Evolutionary conservation across 2,113 vertebrate genomes (phyloP), one percentile per base, ranked within the genome.

Genomic region (Forbesichthys papilliferus): DNA sequence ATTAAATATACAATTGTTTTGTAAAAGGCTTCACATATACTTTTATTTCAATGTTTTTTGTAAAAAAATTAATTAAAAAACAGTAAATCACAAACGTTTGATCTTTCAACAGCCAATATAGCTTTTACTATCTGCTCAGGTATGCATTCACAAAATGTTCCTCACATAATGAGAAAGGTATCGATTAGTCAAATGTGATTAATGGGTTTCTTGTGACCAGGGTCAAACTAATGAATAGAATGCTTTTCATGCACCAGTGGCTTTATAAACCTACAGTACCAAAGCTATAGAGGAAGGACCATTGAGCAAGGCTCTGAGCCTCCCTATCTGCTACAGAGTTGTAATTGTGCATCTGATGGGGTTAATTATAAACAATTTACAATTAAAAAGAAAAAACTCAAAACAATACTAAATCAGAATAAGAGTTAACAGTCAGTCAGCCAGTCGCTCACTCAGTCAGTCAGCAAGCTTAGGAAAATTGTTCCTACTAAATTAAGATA

Each of bases 101-200:
- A 61, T 61, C 12, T 48, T 63, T 12, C 63, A 60, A 55, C 67
- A 64, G 18, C 74, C 65, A 74, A 57, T 73, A 73, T 68, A 14
- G 36, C n/a, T n/a, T 42, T 10, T 18, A 47, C 46, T 36, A 66
- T 71, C 67, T 63, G 75, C 61, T 76, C 59, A 69, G 57, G 55
- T 59, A 69, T 64, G 49, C 8, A 61, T 55, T 74, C 59, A 59
- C 11, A 65, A 68, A 80, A 82, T 59, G 68, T 72, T 74, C 74
- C 59, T 47, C 54, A 64, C 67, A 71, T 74, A 83, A 78, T 53
- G 46, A 80, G 69, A 76, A 36, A 33, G 36, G 14, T 70, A 80
- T 80, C 0, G 77, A 84, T 84, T 73, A 63, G n/a, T 77, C 52
- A 46, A 65, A 55, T 60, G 64, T 67, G 80, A 81, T 83, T 75